Evolutionary conservation across 2,888 invertebrate genomes (phyloP), one percentile per base, ranked within the genome.

Genomic region (Scaptomyza parva): DNA sequence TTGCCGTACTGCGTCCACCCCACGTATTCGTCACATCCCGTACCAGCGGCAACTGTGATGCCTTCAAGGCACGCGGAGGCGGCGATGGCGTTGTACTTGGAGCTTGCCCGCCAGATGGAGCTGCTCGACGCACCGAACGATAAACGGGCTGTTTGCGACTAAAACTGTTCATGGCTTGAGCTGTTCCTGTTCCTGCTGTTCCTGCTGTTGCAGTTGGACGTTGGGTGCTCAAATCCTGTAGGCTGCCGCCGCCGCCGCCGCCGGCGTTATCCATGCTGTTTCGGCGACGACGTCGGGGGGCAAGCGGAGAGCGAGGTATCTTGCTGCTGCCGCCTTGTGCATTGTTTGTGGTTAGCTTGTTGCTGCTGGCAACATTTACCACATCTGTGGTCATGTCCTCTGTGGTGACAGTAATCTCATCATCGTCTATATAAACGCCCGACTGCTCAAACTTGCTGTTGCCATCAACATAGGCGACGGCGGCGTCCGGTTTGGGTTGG

Each of bases 21-120:
- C 96, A 96, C 0, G 96, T 96, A 77, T 95, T 95, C 57, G 94
- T 94, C 1, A 93, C 93, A 45, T 94, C 93, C 3, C 93, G 92
- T 73, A 70, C 92, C 68, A 72, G 51, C 6, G 58, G 79, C 69
- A 63, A 51, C 57, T 85, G 85, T 12, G 68, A 70, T 0, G 54
- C 60, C 50, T 76, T 62, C 24, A 41, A 11, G 2, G 17, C 28
- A 8, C 59, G 47, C 2, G 60, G 48, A 1, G 7, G 14, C 14
- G 45, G n/a, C n/a, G 30, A 12, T 22, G 82, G 90, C 90, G 30
- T 92, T 90, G 30, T 91, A 0, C 58, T 28, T n/a, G 66, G 35
- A 0, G 59, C 14, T 17, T 45, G 18, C n/a, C n/a, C n/a, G n/a
- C n/a, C n/a, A 2, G 59, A 12, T 17, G 47, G 14, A 2, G 44